Evolutionary conservation across 30 jellyfish, hydroid and myxozoan species (phyloP).

Genomic region (Mastigias papua): DNA sequence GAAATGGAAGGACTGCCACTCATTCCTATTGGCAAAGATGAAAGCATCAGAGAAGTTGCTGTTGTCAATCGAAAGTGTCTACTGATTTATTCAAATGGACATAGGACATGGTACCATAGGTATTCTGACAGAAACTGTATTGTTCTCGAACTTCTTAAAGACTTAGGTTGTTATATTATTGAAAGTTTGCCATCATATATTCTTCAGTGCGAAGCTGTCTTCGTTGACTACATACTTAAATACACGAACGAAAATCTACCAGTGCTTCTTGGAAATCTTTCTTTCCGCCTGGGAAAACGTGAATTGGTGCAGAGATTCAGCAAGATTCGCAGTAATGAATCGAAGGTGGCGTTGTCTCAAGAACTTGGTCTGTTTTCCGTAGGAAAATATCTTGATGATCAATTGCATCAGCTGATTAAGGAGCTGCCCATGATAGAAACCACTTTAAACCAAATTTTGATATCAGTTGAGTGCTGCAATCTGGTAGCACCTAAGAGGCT

Average conservation of each 20-base stretch:
- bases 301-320: background rate
- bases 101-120: background rate
- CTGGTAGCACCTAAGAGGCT: slow-evolving; percentile 22
- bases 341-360: background rate
- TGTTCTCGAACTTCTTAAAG: background rate
- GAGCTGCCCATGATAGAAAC: slow-evolving; percentile 32
- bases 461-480: slow-evolving; percentile 11
- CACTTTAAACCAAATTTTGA: background rate
- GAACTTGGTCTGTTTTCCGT: background rate
- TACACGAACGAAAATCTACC: background rate
- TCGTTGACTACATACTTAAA: background rate
- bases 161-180: slow-evolving; percentile 20
- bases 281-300: background rate
- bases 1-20: slow-evolving; percentile 72
- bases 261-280: background rate
- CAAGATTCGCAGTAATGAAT: background rate
- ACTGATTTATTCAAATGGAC: background rate
- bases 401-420: background rate
- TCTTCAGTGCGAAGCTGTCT: background rate
- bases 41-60: background rate
- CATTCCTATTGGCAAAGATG: slow-evolving; percentile 18
- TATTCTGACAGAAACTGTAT: background rate
- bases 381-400: background rate
- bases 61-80: background rate
- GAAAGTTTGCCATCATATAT: slow-evolving; percentile 16